Evolutionary conservation across 2,888 invertebrate genomes (phyloP), one percentile per base, ranked within the genome.

Genomic region (Troilus luridus): DNA sequence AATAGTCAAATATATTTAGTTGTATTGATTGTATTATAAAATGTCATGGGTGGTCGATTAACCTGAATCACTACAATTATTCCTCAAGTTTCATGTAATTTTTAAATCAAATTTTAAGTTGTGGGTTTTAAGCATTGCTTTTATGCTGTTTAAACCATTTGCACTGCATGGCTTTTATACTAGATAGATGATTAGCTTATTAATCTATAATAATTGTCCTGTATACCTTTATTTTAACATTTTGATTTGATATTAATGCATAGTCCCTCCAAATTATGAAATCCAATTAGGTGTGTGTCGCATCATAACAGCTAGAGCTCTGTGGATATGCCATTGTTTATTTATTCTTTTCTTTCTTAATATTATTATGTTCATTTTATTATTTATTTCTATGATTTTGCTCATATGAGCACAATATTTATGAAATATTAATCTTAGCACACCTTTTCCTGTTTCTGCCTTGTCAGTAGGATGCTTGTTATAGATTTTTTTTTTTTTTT

Each of bases 151-250:
- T 85, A 90, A 90, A 90, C 27, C 24, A 85, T 41, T 64, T 89
- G 90, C 91, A 89, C 91, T 91, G 92, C 92, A 92, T 92, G 92
- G 92, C 92, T 92, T 92, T 91, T 88, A 54, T 72, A 90, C 54
- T 90, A 72, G 59, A 58, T 90, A 77, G 90, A 89, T 41, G 77
- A 56, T 89, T 62, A 89, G 62, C n/a, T 54, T 21, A 85, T 85
- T 85, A 85, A 56, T 56, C 56, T 85, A 58, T 85, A 64, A 64
- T 24, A 56, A 85, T 11, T 56, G 56, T 56, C 85, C 85, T 56
- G 85, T 85, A 56, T 85, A n/a, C 56, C 85, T 85, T 77, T 27
- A 56, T 58, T 85, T 85, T 85, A 85, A 85, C 56, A 58, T 85
- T 81, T 54, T 85, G 3, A 85, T 56, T 88, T 88, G 88, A 56